phyloP scores from a whole-genome alignment of 92 coral and sea anemone genomes.

The Porites cylindrica region DNA sequence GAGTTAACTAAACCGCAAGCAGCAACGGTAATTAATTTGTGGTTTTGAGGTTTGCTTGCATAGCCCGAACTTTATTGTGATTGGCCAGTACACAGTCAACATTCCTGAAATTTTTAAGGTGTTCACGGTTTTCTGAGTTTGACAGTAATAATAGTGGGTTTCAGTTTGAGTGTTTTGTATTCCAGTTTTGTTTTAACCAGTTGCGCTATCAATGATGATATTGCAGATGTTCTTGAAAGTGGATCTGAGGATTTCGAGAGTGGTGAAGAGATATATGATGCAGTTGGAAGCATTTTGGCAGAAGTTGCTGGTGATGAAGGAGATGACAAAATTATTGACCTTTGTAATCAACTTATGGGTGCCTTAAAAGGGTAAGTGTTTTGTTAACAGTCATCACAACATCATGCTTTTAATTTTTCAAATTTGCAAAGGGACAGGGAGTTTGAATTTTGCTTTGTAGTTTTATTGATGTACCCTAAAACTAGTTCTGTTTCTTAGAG shows the following conservation, averaged over 20 bases:
- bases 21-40: too few species aligned
- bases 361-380: conserved; percentile 64
- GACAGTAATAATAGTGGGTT: not conserved
- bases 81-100: too few species aligned
- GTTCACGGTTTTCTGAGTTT: too few species aligned
- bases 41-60: too few species aligned
- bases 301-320: conserved; percentile 75
- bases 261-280: conserved; percentile 84
- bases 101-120: too few species aligned
- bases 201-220: not conserved
- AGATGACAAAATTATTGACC: conserved; percentile 57
- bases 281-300: conserved; percentile 81
- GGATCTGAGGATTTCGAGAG: conserved; percentile 83
- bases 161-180: not conserved
- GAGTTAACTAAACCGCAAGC: too few species aligned
- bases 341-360: conserved; percentile 74
- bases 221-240: conserved; percentile 75
- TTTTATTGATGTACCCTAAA: too few species aligned
- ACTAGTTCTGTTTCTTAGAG: too few species aligned
- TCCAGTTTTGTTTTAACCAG: not conserved
- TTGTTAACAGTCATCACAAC: not conserved
- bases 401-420: not conserved
- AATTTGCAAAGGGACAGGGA: too few species aligned
- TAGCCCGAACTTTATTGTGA: too few species aligned
- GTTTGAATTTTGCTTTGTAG: too few species aligned